A percentile compares a stretch with the other conserved stretches of the same genome.
Conservation (phyloP, 2,113 vertebrate genomes). For the Physeter macrocephalus region DNA sequence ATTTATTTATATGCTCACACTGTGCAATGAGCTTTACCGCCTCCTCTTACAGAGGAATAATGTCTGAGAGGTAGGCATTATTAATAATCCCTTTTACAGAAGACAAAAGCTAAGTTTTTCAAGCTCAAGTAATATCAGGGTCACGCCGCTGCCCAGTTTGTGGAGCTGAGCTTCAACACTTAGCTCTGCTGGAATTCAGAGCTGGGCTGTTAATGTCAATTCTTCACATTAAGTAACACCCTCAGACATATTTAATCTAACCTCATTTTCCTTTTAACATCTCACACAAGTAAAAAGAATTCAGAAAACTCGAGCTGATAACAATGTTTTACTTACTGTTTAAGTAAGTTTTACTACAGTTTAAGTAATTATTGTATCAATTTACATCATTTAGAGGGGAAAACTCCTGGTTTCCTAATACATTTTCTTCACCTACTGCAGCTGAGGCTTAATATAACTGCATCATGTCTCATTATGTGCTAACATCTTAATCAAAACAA, state of each 20-base stretch:
- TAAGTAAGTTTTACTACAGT: neutral
- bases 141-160: neutral
- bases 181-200: neutral
- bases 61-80: neutral
- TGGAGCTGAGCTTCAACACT: neutral
- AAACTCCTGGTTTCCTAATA: neutral
- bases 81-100: neutral
- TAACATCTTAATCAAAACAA: slow-evolving; percentile 40
- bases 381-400: neutral
- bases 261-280: neutral
- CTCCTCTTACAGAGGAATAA: neutral
- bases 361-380: neutral
- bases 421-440: neutral
- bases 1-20: neutral
- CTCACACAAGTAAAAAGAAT: neutral
- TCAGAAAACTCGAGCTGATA: slow-evolving; percentile 5
- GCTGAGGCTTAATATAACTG: neutral
- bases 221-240: neutral
- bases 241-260: neutral
- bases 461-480: neutral
- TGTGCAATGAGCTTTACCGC: neutral
- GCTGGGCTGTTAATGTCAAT: neutral
- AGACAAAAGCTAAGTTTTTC: neutral
- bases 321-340: neutral
- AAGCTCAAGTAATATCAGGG: neutral